Conservation (phyloP, 2,888 invertebrate species). For the Eristalinus sepulchralis region DNA sequence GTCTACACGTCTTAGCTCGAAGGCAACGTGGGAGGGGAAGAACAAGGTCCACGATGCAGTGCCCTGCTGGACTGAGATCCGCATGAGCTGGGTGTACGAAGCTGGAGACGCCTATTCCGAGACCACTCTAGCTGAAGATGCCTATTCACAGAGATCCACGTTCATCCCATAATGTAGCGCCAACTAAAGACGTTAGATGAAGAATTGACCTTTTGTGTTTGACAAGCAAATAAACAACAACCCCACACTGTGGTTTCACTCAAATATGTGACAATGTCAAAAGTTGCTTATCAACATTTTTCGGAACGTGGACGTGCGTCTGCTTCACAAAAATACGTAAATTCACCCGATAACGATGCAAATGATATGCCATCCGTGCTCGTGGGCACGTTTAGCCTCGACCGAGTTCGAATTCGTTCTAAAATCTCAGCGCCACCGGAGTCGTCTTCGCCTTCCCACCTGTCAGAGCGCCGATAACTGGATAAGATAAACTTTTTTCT, state of each 20-base stretch:
- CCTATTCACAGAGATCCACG: no score
- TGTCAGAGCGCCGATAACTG: background rate
- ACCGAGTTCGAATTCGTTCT: background rate
- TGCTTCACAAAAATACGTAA: background rate
- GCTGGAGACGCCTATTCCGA: no score
- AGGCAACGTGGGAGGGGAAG: no score
- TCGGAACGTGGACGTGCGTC: background rate
- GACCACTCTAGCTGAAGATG: no score
- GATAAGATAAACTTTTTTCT: background rate
- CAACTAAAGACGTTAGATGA: no score
- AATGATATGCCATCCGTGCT: background rate
- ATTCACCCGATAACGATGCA: background rate
- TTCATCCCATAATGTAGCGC: no score
- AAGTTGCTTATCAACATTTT: background rate
- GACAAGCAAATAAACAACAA: no score
- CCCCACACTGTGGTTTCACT: background rate
- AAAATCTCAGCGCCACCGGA: background rate
- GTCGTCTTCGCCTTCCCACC: background rate
- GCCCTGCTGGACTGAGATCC: no score
- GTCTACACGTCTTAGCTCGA: no score
- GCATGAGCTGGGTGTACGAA: no score
- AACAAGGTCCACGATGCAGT: no score
- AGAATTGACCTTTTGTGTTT: no score
- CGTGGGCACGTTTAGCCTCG: background rate
- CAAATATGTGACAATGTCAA: background rate